Evolutionary conservation across 1,140 invertebrate species (phyloP).

Genomic region (Ridgeia piscesae): DNA sequence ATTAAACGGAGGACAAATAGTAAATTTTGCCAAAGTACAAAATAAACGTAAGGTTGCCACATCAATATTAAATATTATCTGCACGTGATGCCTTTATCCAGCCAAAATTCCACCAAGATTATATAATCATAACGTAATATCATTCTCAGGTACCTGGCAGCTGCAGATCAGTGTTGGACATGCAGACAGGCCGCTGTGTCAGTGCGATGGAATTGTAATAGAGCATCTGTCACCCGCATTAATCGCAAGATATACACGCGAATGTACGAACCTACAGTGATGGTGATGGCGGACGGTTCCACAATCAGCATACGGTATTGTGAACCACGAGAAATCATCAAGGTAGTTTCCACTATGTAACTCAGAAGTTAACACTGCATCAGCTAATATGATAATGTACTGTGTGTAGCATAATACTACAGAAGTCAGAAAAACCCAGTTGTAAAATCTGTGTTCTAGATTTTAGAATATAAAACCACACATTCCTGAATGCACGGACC

Average conservation of each 20-base stretch:
- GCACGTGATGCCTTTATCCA: not conserved
- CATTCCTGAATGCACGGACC: too few relatives aligned
- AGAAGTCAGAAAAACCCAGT: not conserved
- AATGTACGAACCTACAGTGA: constrained; percentile 69
- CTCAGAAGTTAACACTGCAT: not conserved
- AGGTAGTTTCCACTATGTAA: constrained; percentile 60
- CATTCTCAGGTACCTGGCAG: not conserved
- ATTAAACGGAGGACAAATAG: too few relatives aligned
- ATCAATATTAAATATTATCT: not conserved
- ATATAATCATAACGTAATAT: not conserved
- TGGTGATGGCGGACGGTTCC: constrained; percentile 82
- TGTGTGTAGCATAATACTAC: not conserved
- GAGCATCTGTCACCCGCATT: constrained; percentile 71
- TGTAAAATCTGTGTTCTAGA: too few relatives aligned
- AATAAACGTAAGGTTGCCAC: too few relatives aligned
- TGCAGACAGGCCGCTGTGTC: not conserved
- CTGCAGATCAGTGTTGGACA: not conserved
- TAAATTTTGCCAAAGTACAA: too few relatives aligned
- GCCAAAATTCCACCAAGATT: not conserved
- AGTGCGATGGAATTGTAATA: constrained; percentile 64
- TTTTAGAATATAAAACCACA: too few relatives aligned
- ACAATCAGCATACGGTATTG: constrained; percentile 78
- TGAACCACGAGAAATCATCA: constrained; percentile 82
- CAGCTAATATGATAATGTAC: not conserved
- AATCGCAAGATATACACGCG: constrained; percentile 70